phyloP scores from a whole-genome alignment of 1,140 invertebrate species.

The Sogatella furcifera region DNA sequence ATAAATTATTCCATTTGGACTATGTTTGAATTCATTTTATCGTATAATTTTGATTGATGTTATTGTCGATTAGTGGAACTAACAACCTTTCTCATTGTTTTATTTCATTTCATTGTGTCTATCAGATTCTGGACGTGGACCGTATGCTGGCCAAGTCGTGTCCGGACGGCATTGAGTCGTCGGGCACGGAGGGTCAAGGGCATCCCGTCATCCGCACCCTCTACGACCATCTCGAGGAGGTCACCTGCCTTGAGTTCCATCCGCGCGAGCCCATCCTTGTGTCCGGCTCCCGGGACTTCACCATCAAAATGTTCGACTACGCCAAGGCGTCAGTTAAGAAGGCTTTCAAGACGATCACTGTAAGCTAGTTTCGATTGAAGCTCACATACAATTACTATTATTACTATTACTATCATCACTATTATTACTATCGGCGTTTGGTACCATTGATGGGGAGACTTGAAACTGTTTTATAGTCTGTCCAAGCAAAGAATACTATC shows the following conservation, averaged over 20 bases:
- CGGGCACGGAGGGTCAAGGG: conserved; percentile 49
- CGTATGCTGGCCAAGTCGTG: conserved; percentile 92
- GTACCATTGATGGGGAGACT: no score
- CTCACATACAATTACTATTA: no score
- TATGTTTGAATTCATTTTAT: no score
- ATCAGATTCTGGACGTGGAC: conserved; percentile 91
- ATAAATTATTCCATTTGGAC: no score
- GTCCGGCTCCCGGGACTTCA: conserved; percentile 87
- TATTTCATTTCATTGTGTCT: no score
- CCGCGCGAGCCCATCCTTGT: conserved; percentile 85
- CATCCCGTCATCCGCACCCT: conserved; percentile 97
- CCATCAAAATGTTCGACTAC: conserved; percentile 94
- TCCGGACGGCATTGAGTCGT: conserved; percentile 62
- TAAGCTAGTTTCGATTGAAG: conserved; percentile 30
- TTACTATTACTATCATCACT: no score
- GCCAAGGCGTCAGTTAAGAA: conserved; percentile 97
- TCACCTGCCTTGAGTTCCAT: conserved; percentile 94
- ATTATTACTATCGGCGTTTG: no score
- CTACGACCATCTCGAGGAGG: conserved; percentile 98
- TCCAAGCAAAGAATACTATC: no score
- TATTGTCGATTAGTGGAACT: no score
- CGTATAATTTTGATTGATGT: no score
- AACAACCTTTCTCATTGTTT: no score
- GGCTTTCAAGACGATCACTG: conserved; percentile 86
- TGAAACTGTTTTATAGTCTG: no score